Percentiles rank a stretch among this genome's conserved stretches.
Evolutionary conservation across 2,113 vertebrate species (phyloP).

Genomic region (Penelope pileata): DNA sequence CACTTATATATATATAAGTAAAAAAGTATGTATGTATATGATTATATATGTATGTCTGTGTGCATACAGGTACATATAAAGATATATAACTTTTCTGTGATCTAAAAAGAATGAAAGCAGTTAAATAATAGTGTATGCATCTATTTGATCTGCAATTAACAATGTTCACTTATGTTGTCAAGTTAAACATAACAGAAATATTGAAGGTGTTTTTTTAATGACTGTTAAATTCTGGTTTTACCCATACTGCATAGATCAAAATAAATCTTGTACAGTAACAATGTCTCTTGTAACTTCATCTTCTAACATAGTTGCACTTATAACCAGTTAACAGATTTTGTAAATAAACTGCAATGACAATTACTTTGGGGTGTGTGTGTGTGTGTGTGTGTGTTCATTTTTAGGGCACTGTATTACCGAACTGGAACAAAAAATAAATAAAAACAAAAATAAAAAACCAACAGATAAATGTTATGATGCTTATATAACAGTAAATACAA

Average conservation of each 20-base stretch:
- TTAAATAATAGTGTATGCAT: background rate
- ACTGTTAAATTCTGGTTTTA: background rate
- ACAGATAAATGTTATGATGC: background rate
- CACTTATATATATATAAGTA: background rate
- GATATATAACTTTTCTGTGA: background rate
- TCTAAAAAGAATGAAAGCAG: background rate
- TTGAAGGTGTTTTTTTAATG: background rate
- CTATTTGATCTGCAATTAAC: background rate
- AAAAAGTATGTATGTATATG: background rate
- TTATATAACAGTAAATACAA: background rate
- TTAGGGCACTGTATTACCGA: background rate
- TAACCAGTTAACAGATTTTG: background rate
- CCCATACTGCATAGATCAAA: background rate
- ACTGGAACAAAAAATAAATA: background rate
- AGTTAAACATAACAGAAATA: background rate
- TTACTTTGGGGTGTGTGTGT: accelerated
- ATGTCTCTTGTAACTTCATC: background rate
- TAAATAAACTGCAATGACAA: background rate
- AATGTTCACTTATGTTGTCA: background rate
- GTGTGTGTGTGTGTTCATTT: too few relatives aligned
- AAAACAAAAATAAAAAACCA: background rate
- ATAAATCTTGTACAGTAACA: background rate
- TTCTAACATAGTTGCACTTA: background rate
- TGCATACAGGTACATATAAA: background rate
- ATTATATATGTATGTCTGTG: background rate